phyloP scores from a whole-genome alignment of 1,140 invertebrate genomes.

The Asbolus verrucosus region DNA sequence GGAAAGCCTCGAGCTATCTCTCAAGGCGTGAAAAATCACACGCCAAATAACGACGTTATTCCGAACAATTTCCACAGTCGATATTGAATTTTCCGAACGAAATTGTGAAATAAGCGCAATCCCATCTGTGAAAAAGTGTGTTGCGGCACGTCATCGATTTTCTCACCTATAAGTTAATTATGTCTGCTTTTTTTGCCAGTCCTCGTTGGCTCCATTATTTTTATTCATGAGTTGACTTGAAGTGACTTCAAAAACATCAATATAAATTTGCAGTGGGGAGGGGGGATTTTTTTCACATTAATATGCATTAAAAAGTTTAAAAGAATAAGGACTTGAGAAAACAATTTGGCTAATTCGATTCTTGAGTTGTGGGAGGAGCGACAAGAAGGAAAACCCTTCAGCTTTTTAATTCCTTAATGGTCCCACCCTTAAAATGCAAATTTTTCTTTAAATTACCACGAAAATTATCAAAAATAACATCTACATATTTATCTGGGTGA shows the following conservation, averaged over 20 bases:
- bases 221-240: constrained; percentile 33
- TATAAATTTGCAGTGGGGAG: not conserved
- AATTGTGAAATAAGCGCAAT: constrained; percentile 12
- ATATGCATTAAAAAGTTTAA: constrained; percentile 35
- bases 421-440: not conserved
- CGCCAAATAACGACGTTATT: constrained; percentile 31
- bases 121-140: constrained; percentile 21
- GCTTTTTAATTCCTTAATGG: constrained; percentile 28
- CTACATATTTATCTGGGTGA: no score
- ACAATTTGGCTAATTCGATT: constrained; percentile 35
- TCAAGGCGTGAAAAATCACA: constrained; percentile 23
- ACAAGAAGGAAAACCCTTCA: not conserved
- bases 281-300: no score
- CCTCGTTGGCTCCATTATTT: constrained; percentile 7
- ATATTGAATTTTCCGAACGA: constrained; percentile 23
- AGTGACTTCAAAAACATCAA: constrained; percentile 23
- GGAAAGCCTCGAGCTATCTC: constrained; percentile 6
- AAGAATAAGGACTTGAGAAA: constrained; percentile 33
- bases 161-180: constrained; percentile 30
- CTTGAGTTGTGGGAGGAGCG: constrained; percentile 20
- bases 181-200: not conserved
- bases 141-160: constrained; percentile 6
- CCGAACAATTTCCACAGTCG: constrained; percentile 31
- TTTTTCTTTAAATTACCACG: not conserved
- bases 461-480: not conserved